These are phyloP conservation scores for Hystrix brachyura DNA, from an alignment of 2,113 vertebrate species.

Conservation along the genomic window DNA sequence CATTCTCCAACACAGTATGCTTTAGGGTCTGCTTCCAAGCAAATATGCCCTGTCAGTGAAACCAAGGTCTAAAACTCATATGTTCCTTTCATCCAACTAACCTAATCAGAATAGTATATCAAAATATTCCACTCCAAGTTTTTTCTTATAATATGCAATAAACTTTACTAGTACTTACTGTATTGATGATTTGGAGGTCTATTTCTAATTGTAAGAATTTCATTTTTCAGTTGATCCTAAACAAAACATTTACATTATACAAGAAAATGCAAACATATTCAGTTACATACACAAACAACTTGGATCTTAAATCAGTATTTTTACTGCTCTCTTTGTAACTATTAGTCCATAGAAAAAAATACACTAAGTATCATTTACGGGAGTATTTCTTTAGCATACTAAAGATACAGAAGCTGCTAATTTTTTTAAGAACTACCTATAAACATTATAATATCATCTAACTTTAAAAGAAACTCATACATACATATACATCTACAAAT, in stretches of 20 bases:
- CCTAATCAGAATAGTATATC: not conserved
- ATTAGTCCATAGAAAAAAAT: constrained; percentile 23
- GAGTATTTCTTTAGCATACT: constrained; percentile 8
- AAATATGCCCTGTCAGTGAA: not conserved
- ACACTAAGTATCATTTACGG: not conserved
- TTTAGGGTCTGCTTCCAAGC: not conserved
- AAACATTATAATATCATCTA: not conserved
- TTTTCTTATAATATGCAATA: constrained; percentile 12
- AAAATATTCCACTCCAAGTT: constrained; percentile 2
- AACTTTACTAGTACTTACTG: constrained; percentile 89
- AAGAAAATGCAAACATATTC: constrained; percentile 35
- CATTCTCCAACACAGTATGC: not conserved
- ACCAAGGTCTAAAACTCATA: not conserved
- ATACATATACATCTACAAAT: not conserved
- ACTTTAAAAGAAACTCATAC: not conserved
- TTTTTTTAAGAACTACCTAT: not conserved
- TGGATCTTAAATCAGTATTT: not conserved
- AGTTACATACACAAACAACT: not conserved
- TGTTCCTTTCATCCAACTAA: constrained; percentile 15
- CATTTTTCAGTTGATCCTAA: constrained; percentile 92
- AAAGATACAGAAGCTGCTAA: not conserved
- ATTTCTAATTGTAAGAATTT: constrained; percentile 89
- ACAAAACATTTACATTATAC: constrained; percentile 61
- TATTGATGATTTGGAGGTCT: constrained; percentile 91
- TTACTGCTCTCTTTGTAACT: constrained; percentile 33